Percentiles rank a stretch among this genome's conserved stretches.
Conservation (phyloP, 2,113 vertebrate genomes). For the Leucosticte australis region DNA sequence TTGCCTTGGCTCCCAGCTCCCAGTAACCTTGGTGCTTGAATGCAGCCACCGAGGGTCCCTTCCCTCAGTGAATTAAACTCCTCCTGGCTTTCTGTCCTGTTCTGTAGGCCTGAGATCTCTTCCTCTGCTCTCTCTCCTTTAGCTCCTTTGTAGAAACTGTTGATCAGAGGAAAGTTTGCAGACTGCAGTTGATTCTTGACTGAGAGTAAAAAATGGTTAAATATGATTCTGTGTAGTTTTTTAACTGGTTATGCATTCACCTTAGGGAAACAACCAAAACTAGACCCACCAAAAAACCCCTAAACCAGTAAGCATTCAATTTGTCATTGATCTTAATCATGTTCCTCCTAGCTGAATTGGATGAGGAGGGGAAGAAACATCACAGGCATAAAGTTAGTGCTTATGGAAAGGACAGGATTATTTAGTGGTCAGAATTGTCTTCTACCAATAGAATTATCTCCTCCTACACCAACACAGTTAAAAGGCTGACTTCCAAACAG, state of each 20-base stretch:
- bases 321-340: not conserved
- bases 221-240: not conserved
- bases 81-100: not conserved
- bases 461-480: not conserved
- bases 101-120: not conserved
- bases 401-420: not conserved
- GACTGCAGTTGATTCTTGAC: not conserved
- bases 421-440: not conserved
- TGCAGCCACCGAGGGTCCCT: not conserved
- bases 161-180: not conserved
- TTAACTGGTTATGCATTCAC: not conserved
- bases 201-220: not conserved
- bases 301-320: not conserved
- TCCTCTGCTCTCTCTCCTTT: not conserved
- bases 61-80: not conserved
- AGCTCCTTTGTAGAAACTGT: not conserved
- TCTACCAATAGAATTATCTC: not conserved
- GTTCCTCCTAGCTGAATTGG: not conserved
- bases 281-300: fast-evolving
- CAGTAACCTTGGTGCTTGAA: not conserved
- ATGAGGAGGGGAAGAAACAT: not conserved
- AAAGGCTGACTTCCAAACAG: not conserved
- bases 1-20: not conserved
- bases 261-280: not conserved
- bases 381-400: not conserved